Evolutionary conservation across 1,140 invertebrate genomes (phyloP), one percentile per base, ranked within the genome.

Genomic region (Aphidius gifuensis): DNA sequence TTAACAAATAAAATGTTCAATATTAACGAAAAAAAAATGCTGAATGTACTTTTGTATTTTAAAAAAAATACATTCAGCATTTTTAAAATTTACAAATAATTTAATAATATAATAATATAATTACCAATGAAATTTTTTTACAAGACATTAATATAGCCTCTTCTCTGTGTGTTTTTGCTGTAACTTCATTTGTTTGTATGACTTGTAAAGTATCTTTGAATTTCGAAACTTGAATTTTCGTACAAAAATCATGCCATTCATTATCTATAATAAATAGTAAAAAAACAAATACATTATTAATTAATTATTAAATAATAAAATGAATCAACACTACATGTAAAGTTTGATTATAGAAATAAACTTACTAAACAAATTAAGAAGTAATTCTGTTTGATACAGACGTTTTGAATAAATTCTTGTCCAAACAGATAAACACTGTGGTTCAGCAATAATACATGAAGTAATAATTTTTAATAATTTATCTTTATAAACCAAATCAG

Each of bases 381-480:
- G 67, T 49, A 80, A 65, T 57, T 78, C 75, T 63, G 83, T 83
- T 58, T 78, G 69, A 46, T 76, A 70, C 23, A 84, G 71, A 71
- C 85, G 74, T 61, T 85, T 87, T 6, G 72, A 70, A 65, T 85
- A 83, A 56, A 84, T 64, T 70, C 82, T 82, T 61, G 70, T 81
- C 85, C 85, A 87, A 9, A 74, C 68, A 57, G 69, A 74, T n/a
- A 85, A 82, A 61, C 83, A 83, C 55, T 76, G 74, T 42, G 79
- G 75, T 58, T 84, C 80, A 58, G 76, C 77, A 4, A 73, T 66
- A 38, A 87, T 72, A 64, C 84, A 84, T 47, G 71, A 74, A 42
- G 81, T 61, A 21, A 84, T 65, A 61, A 74, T 71, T 66, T 77
- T 74, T 53, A 82, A 67, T 38, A 83, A 64, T 71, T 83, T 80